These are phyloP conservation scores for Thelaira solivaga DNA, from an alignment of 2,888 invertebrate species.

Conservation along the genomic window DNA sequence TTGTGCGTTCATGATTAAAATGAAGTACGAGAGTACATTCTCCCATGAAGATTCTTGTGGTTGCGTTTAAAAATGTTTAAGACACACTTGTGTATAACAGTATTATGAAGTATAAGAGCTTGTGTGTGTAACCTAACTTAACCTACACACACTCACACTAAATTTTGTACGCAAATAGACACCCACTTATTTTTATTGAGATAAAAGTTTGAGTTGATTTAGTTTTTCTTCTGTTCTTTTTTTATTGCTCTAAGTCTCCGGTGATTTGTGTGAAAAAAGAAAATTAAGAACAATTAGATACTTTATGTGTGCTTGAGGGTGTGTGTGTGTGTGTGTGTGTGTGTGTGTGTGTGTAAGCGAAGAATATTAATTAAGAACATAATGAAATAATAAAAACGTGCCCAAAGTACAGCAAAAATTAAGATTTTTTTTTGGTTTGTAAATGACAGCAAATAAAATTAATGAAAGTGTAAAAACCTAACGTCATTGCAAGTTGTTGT, in stretches of 20 bases:
- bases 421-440: no score
- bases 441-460: neutral
- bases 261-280: constrained; percentile 19
- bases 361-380: constrained; percentile 54
- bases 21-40: constrained; percentile 9
- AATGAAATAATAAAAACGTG: constrained; percentile 9
- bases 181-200: constrained; percentile 5
- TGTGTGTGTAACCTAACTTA: no score
- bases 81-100: neutral
- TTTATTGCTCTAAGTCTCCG: neutral
- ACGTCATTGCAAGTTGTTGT: no score
- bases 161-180: neutral
- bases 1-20: neutral
- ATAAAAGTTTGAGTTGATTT: constrained; percentile 1
- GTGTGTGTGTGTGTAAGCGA: constrained; percentile 40
- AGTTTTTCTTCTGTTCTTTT: neutral
- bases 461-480: no score
- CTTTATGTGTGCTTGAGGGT: no score
- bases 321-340: no score
- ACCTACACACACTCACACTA: neutral
- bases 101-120: neutral
- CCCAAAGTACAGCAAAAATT: neutral
- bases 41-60: constrained; percentile 45
- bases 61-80: constrained; percentile 42
- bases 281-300: constrained; percentile 57